Evolutionary conservation across 1,140 invertebrate genomes (phyloP).

Genomic region (Caenorhabditis tropicalis): DNA sequence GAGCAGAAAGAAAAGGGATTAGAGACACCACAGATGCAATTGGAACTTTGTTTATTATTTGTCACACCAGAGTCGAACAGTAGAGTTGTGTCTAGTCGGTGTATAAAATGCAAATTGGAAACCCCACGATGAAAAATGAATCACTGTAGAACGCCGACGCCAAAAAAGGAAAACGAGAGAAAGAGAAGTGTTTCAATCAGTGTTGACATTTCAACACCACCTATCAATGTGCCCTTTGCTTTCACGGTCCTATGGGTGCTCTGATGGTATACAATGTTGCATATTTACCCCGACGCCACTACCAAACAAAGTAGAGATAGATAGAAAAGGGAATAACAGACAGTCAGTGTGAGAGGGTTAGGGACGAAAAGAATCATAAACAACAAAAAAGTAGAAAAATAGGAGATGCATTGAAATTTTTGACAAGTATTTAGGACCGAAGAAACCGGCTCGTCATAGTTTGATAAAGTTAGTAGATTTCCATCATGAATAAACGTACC

Average conservation of each 20-base stretch:
- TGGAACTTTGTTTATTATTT: slow-evolving; percentile 32
- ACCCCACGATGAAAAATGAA: neutral
- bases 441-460: too few relatives aligned
- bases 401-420: neutral
- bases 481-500: too few relatives aligned
- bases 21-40: neutral
- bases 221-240: slow-evolving; percentile 30
- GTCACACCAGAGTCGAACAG: neutral
- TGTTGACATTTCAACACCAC: slow-evolving; percentile 31
- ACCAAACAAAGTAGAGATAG: slow-evolving; percentile 12
- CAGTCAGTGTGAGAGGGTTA: neutral
- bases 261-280: slow-evolving; percentile 38
- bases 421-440: neutral
- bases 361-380: slow-evolving; percentile 10
- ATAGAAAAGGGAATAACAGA: neutral
- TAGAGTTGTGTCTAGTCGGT: neutral
- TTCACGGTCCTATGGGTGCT: slow-evolving; percentile 13
- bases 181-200: neutral
- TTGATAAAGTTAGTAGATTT: too few relatives aligned
- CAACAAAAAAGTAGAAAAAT: neutral
- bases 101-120: neutral
- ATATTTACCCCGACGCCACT: slow-evolving; percentile 36
- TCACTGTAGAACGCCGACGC: neutral
- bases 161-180: neutral
- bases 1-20: slow-evolving; percentile 21